phyloP scores from a whole-genome alignment of 2,888 invertebrate genomes.

The Pheosia gnoma region DNA sequence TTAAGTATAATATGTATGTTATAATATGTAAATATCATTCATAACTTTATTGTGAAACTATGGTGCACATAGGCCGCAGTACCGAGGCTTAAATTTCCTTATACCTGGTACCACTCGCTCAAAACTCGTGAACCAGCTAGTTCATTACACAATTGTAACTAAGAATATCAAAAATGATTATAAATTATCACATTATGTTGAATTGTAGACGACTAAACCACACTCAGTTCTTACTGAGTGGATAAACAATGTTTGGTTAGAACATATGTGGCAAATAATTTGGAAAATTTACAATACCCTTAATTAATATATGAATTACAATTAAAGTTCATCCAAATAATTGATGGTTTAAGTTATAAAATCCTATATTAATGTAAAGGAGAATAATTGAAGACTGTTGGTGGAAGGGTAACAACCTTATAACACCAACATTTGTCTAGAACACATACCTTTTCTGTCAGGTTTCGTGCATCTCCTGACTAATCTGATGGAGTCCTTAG shows the following conservation, averaged over 20 bases:
- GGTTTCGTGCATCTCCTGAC: constrained; percentile 99
- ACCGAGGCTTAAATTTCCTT: too few species aligned
- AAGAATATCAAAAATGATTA: too few species aligned
- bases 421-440: constrained; percentile 1
- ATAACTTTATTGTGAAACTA: too few species aligned
- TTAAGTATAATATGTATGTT: too few species aligned
- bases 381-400: constrained; percentile 9
- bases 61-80: too few species aligned
- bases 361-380: neutral
- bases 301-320: constrained; percentile 2
- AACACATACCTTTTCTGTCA: constrained; percentile 94
- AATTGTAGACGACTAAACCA: too few species aligned
- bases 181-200: too few species aligned
- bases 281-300: neutral
- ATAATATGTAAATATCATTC: too few species aligned
- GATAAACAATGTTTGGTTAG: neutral
- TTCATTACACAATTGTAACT: too few species aligned
- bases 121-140: too few species aligned
- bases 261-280: neutral
- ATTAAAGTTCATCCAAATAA: constrained; percentile 5
- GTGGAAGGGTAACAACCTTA: constrained; percentile 39
- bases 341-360: constrained; percentile 9
- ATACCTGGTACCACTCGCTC: too few species aligned
- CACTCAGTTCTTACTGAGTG: neutral
- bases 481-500: constrained; percentile 98